phyloP scores from a whole-genome alignment of 53 echinoderm and acorn worm genomes.

The Paracentrotus lividus region DNA sequence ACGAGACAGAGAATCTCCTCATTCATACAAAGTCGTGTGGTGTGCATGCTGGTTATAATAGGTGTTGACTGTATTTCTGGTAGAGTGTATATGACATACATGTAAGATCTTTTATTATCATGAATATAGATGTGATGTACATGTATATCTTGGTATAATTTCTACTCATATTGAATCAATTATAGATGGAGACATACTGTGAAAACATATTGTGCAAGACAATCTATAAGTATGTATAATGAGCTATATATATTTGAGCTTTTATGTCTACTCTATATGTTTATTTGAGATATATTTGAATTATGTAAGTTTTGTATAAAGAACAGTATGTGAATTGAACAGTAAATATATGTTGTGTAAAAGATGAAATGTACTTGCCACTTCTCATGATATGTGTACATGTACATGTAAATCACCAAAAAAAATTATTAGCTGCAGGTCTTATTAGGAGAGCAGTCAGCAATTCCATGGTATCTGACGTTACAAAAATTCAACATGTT shows the following conservation, averaged over 20 bases:
- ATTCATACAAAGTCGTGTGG: no score
- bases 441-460: no score
- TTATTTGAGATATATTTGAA: constrained; percentile 5
- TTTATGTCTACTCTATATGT: background rate
- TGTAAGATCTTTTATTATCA: background rate
- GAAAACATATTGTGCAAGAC: background rate
- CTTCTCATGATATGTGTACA: no score
- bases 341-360: background rate
- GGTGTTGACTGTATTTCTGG: no score
- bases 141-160: background rate
- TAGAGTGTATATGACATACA: no score
- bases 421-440: no score
- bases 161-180: background rate
- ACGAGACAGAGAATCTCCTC: no score
- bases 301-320: constrained; percentile 18
- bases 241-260: background rate
- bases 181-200: background rate
- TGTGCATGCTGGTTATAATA: no score
- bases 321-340: background rate
- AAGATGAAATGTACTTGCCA: constrained; percentile 38
- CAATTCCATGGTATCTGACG: no score
- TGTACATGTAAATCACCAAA: no score
- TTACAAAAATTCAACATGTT: no score
- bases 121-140: background rate
- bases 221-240: background rate